Conservation (phyloP, 2,888 invertebrate species). For the Elmis aenea region DNA sequence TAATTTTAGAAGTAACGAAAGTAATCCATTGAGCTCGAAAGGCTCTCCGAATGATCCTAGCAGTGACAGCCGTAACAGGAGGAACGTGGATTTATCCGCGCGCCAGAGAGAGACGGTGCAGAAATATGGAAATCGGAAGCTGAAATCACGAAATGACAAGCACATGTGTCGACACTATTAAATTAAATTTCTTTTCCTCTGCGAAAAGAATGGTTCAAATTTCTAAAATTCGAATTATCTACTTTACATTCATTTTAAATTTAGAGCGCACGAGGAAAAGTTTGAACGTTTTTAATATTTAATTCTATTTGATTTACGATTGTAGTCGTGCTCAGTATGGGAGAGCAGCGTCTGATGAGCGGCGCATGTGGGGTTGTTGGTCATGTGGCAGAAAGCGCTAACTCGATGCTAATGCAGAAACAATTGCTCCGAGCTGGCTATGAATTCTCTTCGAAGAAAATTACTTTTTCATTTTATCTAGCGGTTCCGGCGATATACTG, state of each 20-base stretch:
- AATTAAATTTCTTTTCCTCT: conserved; percentile 47
- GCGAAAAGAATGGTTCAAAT: conserved; percentile 46
- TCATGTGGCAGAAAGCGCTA: conserved; percentile 44
- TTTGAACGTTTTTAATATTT: conserved; percentile 50
- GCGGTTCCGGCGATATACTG: conserved; percentile 26
- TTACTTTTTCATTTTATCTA: conserved; percentile 48
- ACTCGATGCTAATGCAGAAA: conserved; percentile 46
- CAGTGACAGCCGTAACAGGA: conserved; percentile 12
- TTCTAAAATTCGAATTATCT: conserved; percentile 50
- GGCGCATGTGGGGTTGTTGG: conserved; percentile 27
- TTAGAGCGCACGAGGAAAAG: conserved; percentile 45
- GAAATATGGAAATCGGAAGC: conserved; percentile 40
- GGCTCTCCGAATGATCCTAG: conserved; percentile 15
- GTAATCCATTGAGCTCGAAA: conserved; percentile 20
- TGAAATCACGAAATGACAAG: conserved; percentile 46
- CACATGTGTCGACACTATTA: conserved; percentile 48
- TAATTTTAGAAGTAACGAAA: conserved; percentile 21
- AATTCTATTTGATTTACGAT: conserved; percentile 50
- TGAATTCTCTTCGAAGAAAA: conserved; percentile 47
- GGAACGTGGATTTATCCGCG: conserved; percentile 1
- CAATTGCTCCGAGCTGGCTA: conserved; percentile 44
- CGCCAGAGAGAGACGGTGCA: conserved; percentile 20
- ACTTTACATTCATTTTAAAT: conserved; percentile 50
- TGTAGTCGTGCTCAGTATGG: conserved; percentile 41
- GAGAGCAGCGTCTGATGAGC: conserved; percentile 26